Percentiles rank a stretch among this genome's conserved stretches.
Conservation (phyloP, 2,797 vertebrate species). For the Esox masquinongy region DNA sequence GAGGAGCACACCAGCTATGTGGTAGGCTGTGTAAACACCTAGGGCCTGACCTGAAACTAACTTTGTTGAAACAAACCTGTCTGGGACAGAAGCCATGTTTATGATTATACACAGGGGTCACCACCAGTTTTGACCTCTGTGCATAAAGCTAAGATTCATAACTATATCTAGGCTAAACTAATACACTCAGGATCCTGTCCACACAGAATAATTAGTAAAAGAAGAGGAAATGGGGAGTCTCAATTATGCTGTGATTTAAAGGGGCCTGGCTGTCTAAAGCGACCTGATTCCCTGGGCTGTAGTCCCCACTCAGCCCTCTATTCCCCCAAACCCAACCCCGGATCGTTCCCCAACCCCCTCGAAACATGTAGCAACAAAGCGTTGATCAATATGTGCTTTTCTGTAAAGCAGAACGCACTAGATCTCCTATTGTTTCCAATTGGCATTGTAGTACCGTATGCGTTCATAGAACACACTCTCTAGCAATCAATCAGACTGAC, state of each 20-base stretch:
- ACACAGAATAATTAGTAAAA: not conserved
- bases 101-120: not conserved
- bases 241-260: constrained; percentile 48
- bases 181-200: not conserved
- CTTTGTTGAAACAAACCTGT: not conserved
- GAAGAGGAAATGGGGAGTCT: constrained; percentile 32
- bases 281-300: constrained; percentile 56
- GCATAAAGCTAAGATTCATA: not conserved
- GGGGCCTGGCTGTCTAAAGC: constrained; percentile 40
- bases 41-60: not conserved
- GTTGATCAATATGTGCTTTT: constrained; percentile 69
- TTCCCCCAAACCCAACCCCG: constrained; percentile 24
- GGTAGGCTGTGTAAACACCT: not conserved
- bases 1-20: not conserved
- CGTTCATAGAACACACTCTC: constrained; percentile 41
- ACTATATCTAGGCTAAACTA: not conserved
- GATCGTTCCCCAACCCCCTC: constrained; percentile 36
- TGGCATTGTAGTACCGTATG: constrained; percentile 39
- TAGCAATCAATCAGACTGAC: constrained; percentile 35
- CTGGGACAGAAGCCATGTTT: too few species aligned
- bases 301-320: constrained; percentile 43
- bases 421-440: constrained; percentile 49
- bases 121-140: not conserved
- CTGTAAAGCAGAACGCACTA: constrained; percentile 43
- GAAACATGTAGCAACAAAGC: constrained; percentile 67